Base-by-base conservation (phyloP, 1,140 invertebrate genomes). In the Matsumurasca onukii region DNA sequence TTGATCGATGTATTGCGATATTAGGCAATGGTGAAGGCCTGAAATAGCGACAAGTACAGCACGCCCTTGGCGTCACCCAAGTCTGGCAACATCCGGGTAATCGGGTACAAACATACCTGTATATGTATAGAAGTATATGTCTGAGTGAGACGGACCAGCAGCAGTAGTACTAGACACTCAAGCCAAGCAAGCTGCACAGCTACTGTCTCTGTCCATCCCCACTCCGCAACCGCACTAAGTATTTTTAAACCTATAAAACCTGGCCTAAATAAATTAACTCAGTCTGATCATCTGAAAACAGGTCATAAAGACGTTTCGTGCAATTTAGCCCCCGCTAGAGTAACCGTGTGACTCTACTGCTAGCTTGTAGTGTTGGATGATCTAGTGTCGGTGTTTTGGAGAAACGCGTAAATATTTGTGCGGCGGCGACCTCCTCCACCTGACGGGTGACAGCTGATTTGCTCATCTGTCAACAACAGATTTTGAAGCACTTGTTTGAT, bases 221-320 rank as follows among this genome's bases (percentile, higher is more conserved):
- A 59, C 55, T 29, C 55, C 49, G 15, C 15, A 22, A 5, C 9
- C 49, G 13, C 12, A 5, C 20, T n/a, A 27, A 59, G 55, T 59
- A 59, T 59, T 59, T 59, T 59, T 59, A 59, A 59, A 13, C 25
- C 55, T 59, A 59, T 59, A 59, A 59, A 59, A 59, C 55, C 25
- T 59, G 55, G 55, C 55, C 55, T 59, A 59, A 59, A 59, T 59
- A 59, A 59, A 59, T 59, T 59, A 59, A 59, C 55, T 59, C 55
- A 22, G 24, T 59, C n/a, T 27, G 30, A 59, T 59, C 24, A 59
- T 5, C 3, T 27, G 55, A 29, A 59, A 59, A 12, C 55, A 29
- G 55, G 55, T 59, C 55, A 59, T 59, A 59, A 59, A 59, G 55
- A 17, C 24, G 24, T 51, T 51, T n/a, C n/a, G n/a, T n/a, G n/a